Evolutionary conservation across 2,797 vertebrate species (phyloP).

Genomic region (Anolis apletophallus): DNA sequence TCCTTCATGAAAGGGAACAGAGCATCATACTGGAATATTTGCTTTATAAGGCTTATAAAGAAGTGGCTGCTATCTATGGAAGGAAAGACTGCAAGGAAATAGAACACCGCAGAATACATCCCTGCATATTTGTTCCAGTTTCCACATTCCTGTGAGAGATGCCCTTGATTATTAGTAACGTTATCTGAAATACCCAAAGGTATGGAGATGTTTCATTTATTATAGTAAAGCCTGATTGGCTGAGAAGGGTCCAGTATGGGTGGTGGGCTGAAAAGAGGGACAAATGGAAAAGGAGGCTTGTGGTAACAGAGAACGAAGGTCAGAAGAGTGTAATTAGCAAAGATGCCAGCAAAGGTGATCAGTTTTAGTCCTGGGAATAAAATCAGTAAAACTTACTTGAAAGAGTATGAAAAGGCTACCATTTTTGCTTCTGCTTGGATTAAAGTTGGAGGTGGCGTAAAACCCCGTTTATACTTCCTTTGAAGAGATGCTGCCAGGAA

Average conservation of each 20-base stretch:
- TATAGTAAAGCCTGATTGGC: not conserved
- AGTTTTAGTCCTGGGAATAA: not conserved
- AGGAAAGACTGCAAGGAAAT: not conserved
- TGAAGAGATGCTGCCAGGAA: not conserved
- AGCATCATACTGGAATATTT: not conserved
- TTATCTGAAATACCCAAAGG: slow-evolving; percentile 4
- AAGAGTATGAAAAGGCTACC: not conserved
- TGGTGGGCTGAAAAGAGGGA: not conserved
- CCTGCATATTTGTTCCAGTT: slow-evolving; percentile 10
- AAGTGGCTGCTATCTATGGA: not conserved
- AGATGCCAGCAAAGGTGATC: not conserved
- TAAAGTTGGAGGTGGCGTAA: not conserved
- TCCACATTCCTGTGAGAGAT: not conserved
- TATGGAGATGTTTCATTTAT: not conserved
- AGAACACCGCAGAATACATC: slow-evolving; percentile 7
- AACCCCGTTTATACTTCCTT: not conserved
- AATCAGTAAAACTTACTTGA: not conserved
- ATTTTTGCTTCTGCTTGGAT: not conserved
- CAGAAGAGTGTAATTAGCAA: not conserved
- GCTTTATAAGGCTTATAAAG: not conserved
- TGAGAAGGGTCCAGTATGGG: not conserved
- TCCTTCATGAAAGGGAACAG: not conserved
- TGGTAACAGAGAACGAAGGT: not conserved
- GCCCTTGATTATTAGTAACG: slow-evolving; percentile 11
- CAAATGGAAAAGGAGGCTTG: not conserved